A percentile compares a stretch with the other conserved stretches of the same genome.
Evolutionary conservation across 2,888 invertebrate genomes (phyloP).

Genomic region (Leptarthrus brevirostris): DNA sequence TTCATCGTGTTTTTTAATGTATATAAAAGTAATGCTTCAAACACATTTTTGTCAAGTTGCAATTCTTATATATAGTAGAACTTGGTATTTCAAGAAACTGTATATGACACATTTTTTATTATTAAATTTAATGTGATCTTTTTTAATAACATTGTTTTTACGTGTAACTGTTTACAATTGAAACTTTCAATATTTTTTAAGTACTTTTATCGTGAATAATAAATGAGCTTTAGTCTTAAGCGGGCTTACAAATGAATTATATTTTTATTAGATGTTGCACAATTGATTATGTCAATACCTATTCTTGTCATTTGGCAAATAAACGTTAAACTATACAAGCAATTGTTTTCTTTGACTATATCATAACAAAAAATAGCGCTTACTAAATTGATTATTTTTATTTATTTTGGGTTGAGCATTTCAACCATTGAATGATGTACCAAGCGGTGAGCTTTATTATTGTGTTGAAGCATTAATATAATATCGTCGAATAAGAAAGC

Average conservation of each 20-base stretch:
- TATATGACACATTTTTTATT: not conserved
- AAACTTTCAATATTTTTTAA: conserved; percentile 23
- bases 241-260: conserved; percentile 29
- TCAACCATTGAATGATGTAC: no score
- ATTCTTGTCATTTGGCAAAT: conserved; percentile 67
- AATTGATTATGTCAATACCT: conserved; percentile 57
- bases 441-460: no score
- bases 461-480: no score
- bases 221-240: not conserved
- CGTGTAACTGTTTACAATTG: conserved; percentile 1
- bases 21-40: conserved; percentile 9
- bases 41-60: conserved; percentile 39
- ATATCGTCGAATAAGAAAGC: no score
- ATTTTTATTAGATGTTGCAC: conserved; percentile 48
- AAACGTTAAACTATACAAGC: conserved; percentile 54
- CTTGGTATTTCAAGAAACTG: conserved; percentile 4
- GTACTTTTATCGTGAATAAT: conserved; percentile 1
- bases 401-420: no score
- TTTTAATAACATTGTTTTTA: conserved; percentile 14
- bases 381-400: no score
- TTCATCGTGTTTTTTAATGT: not conserved
- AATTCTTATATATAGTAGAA: not conserved
- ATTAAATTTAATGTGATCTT: conserved; percentile 13
- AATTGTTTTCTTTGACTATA: no score
- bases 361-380: no score